Percentiles rank a stretch among this genome's conserved stretches.
phyloP scores from a whole-genome alignment of 2,797 vertebrate genomes.

The Sebastes steindachneri region DNA sequence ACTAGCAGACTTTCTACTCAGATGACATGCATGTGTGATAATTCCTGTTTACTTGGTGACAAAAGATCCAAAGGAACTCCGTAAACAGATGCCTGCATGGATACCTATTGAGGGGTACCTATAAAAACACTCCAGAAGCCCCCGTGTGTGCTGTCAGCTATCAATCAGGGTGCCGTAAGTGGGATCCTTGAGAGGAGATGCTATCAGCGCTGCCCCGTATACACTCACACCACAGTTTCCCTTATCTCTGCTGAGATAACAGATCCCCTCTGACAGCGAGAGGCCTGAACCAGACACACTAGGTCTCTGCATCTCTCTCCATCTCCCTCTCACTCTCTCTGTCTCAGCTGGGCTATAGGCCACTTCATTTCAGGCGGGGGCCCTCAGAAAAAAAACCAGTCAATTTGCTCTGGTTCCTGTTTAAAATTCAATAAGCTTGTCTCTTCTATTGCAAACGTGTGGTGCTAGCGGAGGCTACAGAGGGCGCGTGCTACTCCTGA shows the following conservation, averaged over 20 bases:
- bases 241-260: conserved; percentile 83
- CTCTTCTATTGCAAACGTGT: conserved; percentile 63
- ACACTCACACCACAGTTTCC: conserved; percentile 83
- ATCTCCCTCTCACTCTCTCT: conserved; percentile 4
- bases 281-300: conserved; percentile 63
- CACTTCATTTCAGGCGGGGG: conserved; percentile 63
- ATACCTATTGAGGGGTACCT: conserved; percentile 56
- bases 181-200: conserved; percentile 85
- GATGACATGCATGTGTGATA: conserved; percentile 51
- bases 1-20: background rate
- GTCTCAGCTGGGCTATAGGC: conserved; percentile 43
- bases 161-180: conserved; percentile 84
- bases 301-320: conserved; percentile 53
- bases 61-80: conserved; percentile 47
- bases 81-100: conserved; percentile 70
- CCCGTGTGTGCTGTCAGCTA: conserved; percentile 76
- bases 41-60: conserved; percentile 55
- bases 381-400: conserved; percentile 33
- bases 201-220: conserved; percentile 82
- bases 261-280: conserved; percentile 73
- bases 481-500: conserved; percentile 64
- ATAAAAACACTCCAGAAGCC: conserved; percentile 57
- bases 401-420: conserved; percentile 78
- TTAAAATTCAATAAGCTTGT: conserved; percentile 80
- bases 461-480: conserved; percentile 57